Evolutionary conservation across 2,888 invertebrate genomes (phyloP).

Genomic region (Minunthozetes semirufus): DNA sequence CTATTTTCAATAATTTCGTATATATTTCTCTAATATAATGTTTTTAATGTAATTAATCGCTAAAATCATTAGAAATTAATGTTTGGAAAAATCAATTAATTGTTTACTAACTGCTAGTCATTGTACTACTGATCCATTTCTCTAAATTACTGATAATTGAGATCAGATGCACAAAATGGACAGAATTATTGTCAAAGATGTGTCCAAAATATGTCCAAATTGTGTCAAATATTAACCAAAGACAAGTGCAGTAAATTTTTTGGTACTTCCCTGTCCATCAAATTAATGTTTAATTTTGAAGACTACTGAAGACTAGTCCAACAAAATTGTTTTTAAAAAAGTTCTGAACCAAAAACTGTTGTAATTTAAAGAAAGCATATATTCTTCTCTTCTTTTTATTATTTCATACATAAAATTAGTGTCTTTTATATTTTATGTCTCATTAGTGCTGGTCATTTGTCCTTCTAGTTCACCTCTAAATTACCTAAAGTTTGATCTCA

Average conservation of each 20-base stretch:
- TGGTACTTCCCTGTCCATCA: conserved; percentile 6
- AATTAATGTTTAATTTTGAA: not conserved
- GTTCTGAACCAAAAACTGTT: not conserved
- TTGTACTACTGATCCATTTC: not conserved
- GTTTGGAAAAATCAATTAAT: conserved; percentile 7
- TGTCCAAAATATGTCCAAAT: not conserved
- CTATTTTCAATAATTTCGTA: conserved; percentile 17
- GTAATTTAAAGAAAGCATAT: not conserved
- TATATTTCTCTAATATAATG: not conserved
- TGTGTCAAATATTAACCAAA: conserved; percentile 26
- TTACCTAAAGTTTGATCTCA: not conserved
- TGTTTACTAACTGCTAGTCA: conserved; percentile 4
- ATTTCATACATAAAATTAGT: not conserved
- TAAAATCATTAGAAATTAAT: not conserved
- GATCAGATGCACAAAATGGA: not conserved
- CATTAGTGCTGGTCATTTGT: conserved; percentile 10
- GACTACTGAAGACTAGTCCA: not conserved
- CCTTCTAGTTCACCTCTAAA: not conserved
- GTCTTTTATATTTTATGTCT: conserved; percentile 2
- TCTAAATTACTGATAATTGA: not conserved
- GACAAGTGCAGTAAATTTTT: conserved; percentile 23
- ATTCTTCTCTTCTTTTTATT: not conserved
- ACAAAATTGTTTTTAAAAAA: not conserved
- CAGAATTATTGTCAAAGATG: too few relatives aligned
- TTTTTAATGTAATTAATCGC: not conserved